A percentile compares a stretch with the other conserved stretches of the same genome.
Evolutionary conservation across 2,888 invertebrate species (phyloP).

Genomic region (Zaprionus lineosus): DNA sequence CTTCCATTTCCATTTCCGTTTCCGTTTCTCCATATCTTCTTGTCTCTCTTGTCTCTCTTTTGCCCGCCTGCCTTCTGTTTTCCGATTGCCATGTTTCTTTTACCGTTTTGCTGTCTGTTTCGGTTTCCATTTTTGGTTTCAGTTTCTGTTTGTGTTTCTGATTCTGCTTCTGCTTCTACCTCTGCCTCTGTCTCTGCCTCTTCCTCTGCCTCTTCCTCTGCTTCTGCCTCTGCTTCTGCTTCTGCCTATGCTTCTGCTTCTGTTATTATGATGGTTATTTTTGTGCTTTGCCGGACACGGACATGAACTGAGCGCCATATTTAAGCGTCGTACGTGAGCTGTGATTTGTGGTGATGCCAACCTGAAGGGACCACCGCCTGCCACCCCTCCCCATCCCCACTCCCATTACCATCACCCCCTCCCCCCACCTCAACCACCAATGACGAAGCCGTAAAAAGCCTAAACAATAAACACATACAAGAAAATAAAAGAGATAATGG

Average conservation of each 20-base stretch:
- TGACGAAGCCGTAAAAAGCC: slow-evolving; percentile 48
- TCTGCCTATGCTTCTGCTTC: slow-evolving; percentile 16
- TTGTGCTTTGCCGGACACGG: slow-evolving; percentile 63
- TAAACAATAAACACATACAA: slow-evolving; percentile 69
- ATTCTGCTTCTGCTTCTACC: slow-evolving; percentile 1
- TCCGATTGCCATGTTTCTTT: no score
- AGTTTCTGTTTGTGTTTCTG: slow-evolving; percentile 26
- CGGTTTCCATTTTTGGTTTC: slow-evolving; percentile 29
- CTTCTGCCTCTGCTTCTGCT: slow-evolving; percentile 1
- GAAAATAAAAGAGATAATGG: neutral
- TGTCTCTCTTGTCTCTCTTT: slow-evolving; percentile 2
- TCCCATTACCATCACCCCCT: neutral
- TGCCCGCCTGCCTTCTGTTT: no score
- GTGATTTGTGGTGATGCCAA: slow-evolving; percentile 63
- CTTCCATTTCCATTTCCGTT: slow-evolving; percentile 32
- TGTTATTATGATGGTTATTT: slow-evolving; percentile 57
- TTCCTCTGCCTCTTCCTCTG: slow-evolving; percentile 1
- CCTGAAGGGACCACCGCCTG: slow-evolving; percentile 8
- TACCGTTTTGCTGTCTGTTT: slow-evolving; percentile 78
- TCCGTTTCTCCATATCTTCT: slow-evolving; percentile 18
- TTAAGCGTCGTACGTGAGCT: slow-evolving; percentile 67
- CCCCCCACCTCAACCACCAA: neutral
- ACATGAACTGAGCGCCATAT: slow-evolving; percentile 69
- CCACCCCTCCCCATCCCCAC: neutral
- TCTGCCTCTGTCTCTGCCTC: neutral